A percentile compares a stretch with the other conserved stretches of the same genome.
phyloP scores from a whole-genome alignment of 1,140 invertebrate species.

The Drosophila bocqueti region DNA sequence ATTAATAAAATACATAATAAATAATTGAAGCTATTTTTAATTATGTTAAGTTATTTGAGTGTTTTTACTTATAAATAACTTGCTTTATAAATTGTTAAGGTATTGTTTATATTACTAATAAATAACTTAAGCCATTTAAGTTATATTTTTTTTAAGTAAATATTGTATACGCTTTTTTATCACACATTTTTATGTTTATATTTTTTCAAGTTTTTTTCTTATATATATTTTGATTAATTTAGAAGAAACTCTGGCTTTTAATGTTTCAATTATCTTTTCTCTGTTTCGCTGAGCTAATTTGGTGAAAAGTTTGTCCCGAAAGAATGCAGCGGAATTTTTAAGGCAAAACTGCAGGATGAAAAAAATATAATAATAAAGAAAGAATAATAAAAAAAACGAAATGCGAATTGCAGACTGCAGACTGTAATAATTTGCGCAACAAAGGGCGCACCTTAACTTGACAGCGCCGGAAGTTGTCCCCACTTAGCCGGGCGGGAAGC shows the following conservation, averaged over 20 bases:
- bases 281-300: constrained; percentile 21
- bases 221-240: background rate
- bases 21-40: too few relatives aligned
- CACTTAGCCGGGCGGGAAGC: constrained; percentile 20
- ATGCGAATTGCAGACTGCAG: constrained; percentile 17
- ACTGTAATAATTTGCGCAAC: constrained; percentile 43
- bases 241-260: background rate
- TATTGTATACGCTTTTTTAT: too few relatives aligned
- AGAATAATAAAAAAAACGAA: constrained; percentile 7
- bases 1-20: too few relatives aligned
- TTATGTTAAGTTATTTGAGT: too few relatives aligned
- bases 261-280: constrained; percentile 12
- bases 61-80: too few relatives aligned
- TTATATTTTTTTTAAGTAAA: too few relatives aligned
- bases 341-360: constrained; percentile 14
- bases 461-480: constrained; percentile 43
- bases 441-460: constrained; percentile 29
- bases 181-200: too few relatives aligned
- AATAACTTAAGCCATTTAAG: too few relatives aligned
- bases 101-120: too few relatives aligned
- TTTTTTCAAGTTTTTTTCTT: background rate
- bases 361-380: constrained; percentile 3
- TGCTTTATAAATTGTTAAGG: too few relatives aligned
- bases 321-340: constrained; percentile 24
- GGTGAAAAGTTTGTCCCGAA: constrained; percentile 26